These are phyloP conservation scores for Smutsia gigantea DNA, from an alignment of 2,797 vertebrate species.

Conservation along the genomic window DNA sequence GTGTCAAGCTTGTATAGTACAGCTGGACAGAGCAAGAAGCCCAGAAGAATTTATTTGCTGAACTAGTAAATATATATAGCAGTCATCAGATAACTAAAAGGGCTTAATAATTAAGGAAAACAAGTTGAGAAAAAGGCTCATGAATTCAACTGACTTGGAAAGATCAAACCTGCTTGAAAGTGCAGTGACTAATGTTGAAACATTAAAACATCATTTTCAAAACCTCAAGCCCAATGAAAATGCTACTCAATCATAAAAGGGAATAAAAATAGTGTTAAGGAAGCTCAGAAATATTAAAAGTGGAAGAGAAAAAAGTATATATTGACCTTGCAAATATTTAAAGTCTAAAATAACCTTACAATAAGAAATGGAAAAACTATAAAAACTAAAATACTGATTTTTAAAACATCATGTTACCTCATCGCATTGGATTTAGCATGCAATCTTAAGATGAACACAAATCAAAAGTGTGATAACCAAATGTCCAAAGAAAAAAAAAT, in stretches of 20 bases:
- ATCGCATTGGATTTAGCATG: neutral
- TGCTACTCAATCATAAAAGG: neutral
- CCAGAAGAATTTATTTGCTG: slow-evolving; percentile 3
- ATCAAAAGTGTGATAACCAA: neutral
- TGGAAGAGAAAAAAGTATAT: neutral
- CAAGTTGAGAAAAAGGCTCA: slow-evolving; percentile 31
- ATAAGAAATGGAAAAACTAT: neutral
- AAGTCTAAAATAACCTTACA: neutral
- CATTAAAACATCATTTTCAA: neutral
- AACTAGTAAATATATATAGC: neutral
- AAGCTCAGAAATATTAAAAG: neutral
- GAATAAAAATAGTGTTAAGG: neutral
- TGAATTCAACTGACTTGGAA: neutral
- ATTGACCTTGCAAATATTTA: neutral
- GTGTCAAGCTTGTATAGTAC: neutral
- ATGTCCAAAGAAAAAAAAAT: neutral
- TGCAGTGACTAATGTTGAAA: neutral
- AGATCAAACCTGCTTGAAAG: neutral
- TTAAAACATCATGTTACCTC: neutral
- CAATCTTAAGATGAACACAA: neutral
- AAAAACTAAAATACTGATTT: neutral
- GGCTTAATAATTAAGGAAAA: slow-evolving; percentile 5
- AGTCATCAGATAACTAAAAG: slow-evolving; percentile 22
- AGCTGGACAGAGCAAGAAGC: neutral
- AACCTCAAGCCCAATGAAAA: neutral